A percentile compares a stretch with the other conserved stretches of the same genome.
phyloP scores from a whole-genome alignment of 2,797 vertebrate species.

The Huso huso region DNA sequence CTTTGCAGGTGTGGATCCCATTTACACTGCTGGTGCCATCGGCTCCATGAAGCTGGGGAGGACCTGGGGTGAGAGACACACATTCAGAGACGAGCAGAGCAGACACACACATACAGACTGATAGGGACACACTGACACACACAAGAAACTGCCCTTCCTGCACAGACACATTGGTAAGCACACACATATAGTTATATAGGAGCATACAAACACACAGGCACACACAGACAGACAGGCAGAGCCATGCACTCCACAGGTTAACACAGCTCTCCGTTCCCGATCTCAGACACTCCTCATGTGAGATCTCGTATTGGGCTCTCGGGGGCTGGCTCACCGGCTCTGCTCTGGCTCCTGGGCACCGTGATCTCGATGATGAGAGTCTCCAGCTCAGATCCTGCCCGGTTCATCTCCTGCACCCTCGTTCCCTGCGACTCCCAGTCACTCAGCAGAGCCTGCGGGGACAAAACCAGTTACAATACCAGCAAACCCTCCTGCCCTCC shows the following conservation, averaged over 20 bases:
- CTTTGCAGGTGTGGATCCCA: constrained; percentile 98
- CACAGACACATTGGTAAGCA: constrained; percentile 6
- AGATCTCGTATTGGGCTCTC: background rate
- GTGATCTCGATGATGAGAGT: constrained; percentile 81
- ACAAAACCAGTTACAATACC: constrained; percentile 17
- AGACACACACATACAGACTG: constrained; percentile 19
- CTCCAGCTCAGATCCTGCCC: constrained; percentile 79
- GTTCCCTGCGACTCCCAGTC: constrained; percentile 75
- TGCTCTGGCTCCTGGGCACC: constrained; percentile 62
- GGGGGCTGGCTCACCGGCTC: constrained; percentile 58
- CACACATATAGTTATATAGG: constrained; percentile 6
- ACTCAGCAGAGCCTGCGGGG: constrained; percentile 64
- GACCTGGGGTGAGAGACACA: constrained; percentile 71
- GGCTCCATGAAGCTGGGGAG: constrained; percentile 62
- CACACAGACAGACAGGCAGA: constrained; percentile 1
- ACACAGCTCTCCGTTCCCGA: constrained; percentile 21
- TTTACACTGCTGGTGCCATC: constrained; percentile 80
- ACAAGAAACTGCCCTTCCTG: constrained; percentile 1
- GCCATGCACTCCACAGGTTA: constrained; percentile 28
- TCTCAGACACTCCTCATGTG: background rate
- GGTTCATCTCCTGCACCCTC: constrained; percentile 75
- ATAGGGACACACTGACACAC: constrained; percentile 16
- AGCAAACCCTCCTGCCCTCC: too few species aligned
- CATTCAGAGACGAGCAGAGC: constrained; percentile 37
- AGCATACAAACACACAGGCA: constrained; percentile 12